These are phyloP conservation scores for Trematomus loennbergii DNA, from an alignment of 2,113 vertebrate species.

Conservation along the genomic window DNA sequence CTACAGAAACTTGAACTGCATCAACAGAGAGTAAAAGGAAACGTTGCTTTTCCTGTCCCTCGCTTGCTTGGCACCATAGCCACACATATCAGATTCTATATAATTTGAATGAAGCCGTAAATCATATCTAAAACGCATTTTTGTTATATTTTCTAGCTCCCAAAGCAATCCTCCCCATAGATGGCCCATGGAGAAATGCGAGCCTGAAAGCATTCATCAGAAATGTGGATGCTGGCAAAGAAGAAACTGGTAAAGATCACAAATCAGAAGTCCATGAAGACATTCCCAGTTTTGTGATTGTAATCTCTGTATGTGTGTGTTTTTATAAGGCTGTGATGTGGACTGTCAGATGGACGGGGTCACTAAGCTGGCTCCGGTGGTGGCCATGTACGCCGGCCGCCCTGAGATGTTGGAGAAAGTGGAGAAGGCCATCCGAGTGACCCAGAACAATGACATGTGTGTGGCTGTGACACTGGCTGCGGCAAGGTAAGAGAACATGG, in stretches of 20 bases:
- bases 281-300: neutral
- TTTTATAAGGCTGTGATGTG: slow-evolving; percentile 64
- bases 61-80: neutral
- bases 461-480: slow-evolving; percentile 77
- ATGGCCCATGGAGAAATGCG: slow-evolving; percentile 76
- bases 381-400: slow-evolving; percentile 75
- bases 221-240: slow-evolving; percentile 77
- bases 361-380: slow-evolving; percentile 76
- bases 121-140: neutral
- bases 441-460: slow-evolving; percentile 77
- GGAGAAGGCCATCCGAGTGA: slow-evolving; percentile 70
- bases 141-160: slow-evolving; percentile 57
- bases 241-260: slow-evolving; percentile 72
- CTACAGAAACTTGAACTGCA: slow-evolving; percentile 42
- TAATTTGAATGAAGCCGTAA: neutral
- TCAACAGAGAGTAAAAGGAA: slow-evolving; percentile 4
- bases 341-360: slow-evolving; percentile 80
- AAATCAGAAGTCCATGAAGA: neutral
- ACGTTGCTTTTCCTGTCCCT: slow-evolving; percentile 4
- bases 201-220: slow-evolving; percentile 80
- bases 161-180: slow-evolving; percentile 75
- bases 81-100: neutral
- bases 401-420: slow-evolving; percentile 78
- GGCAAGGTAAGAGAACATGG: slow-evolving; percentile 60
- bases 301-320: neutral